Conservation (phyloP, 2,888 invertebrate species). For the Microplitis manilae region DNA sequence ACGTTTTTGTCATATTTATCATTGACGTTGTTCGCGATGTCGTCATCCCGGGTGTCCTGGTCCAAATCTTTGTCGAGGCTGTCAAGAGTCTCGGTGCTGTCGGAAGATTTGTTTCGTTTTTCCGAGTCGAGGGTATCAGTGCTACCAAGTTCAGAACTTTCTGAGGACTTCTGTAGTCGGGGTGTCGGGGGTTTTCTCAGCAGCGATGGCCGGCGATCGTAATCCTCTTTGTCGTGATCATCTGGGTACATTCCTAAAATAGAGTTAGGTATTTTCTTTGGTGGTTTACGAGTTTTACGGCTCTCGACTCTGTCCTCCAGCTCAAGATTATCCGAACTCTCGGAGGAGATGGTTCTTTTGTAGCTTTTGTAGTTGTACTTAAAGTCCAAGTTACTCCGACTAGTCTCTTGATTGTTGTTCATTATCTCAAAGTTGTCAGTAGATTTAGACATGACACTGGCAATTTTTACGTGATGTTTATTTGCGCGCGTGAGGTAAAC, state of each 20-base stretch:
- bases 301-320: constrained; percentile 63
- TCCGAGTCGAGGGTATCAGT: constrained; percentile 68
- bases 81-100: constrained; percentile 68
- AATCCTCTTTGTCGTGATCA: constrained; percentile 47
- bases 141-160: constrained; percentile 68
- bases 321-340: constrained; percentile 67
- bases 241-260: constrained; percentile 56
- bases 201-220: constrained; percentile 52
- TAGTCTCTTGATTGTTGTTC: constrained; percentile 44
- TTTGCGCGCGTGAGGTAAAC: constrained; percentile 58
- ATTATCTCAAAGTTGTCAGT: constrained; percentile 63
- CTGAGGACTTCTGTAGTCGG: constrained; percentile 67
- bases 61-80: constrained; percentile 67
- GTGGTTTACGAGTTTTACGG: constrained; percentile 57
- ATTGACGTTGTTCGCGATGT: constrained; percentile 55
- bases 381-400: constrained; percentile 42
- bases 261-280: constrained; percentile 63
- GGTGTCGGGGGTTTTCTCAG: constrained; percentile 57
- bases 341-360: constrained; percentile 62
- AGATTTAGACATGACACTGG: constrained; percentile 60
- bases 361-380: constrained; percentile 52
- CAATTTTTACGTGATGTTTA: constrained; percentile 51
- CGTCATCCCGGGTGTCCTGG: constrained; percentile 62
- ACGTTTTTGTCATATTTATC: constrained; percentile 64
- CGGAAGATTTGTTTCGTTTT: constrained; percentile 65